Conservation (phyloP, 2,113 vertebrate species). For the Peromyscus californicus region DNA sequence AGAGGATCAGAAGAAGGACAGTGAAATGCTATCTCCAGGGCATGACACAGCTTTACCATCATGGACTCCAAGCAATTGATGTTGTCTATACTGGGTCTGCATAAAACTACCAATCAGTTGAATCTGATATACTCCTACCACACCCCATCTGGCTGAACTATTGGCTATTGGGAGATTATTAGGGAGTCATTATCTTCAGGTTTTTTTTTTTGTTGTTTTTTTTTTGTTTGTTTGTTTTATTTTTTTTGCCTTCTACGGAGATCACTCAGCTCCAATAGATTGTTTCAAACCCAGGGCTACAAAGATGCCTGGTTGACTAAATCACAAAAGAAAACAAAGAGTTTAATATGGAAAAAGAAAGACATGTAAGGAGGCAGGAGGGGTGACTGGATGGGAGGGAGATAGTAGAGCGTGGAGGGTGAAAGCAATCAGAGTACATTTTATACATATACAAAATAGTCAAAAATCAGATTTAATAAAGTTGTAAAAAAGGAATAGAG, state of each 20-base stretch:
- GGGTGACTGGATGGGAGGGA: too few species aligned
- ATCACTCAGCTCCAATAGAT: background rate
- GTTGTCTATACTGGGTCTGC: background rate
- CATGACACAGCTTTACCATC: background rate
- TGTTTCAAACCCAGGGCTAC: background rate
- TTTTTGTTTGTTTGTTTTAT: too few species aligned
- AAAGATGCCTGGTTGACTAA: background rate
- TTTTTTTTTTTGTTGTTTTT: background rate
- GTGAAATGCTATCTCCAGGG: background rate
- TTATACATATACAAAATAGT: too few species aligned
- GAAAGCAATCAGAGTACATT: too few species aligned
- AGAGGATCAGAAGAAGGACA: background rate
- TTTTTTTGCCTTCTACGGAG: background rate
- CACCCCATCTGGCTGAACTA: background rate
- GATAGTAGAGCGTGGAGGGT: background rate
- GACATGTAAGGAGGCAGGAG: background rate
- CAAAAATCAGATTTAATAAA: background rate
- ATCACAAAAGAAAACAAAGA: background rate
- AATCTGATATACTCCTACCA: background rate
- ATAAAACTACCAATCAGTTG: background rate
- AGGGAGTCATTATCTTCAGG: background rate
- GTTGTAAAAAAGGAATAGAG: background rate
- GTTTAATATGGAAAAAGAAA: fast-evolving
- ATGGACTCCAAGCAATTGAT: background rate
- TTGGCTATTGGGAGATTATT: background rate